Conservation (phyloP, 2,888 invertebrate genomes). For the Drosophila lutescens region DNA sequence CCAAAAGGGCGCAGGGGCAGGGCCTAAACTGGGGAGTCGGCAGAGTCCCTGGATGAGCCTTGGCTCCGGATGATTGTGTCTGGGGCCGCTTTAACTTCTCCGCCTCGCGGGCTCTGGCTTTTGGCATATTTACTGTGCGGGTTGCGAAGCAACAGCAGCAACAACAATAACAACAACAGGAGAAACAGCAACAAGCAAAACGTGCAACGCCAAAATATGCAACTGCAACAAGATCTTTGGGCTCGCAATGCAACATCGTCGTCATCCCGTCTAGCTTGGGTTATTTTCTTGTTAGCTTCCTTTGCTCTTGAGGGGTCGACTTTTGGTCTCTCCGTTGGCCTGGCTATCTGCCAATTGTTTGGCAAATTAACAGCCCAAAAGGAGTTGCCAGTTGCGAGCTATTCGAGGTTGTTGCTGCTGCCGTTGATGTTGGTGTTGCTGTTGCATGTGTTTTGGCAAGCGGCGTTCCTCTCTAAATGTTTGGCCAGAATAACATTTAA, state of each 20-base stretch:
- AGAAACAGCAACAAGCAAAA: conserved; percentile 72
- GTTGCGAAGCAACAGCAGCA: conserved; percentile 34
- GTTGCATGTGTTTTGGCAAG: conserved; percentile 14
- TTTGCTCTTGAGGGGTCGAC: conserved; percentile 46
- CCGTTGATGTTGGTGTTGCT: conserved; percentile 34
- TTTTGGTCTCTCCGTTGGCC: conserved; percentile 51
- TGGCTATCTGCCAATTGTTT: conserved; percentile 77
- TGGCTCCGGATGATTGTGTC: conserved; percentile 42
- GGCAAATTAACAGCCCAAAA: conserved; percentile 79
- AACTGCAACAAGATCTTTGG: conserved; percentile 69
- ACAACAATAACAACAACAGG: conserved; percentile 57
- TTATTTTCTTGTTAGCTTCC: conserved; percentile 66
- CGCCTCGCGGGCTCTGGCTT: conserved; percentile 42
- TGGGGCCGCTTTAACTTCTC: conserved; percentile 37
- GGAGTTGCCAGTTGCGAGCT: conserved; percentile 53
- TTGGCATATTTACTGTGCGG: conserved; percentile 75
- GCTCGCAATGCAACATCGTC: conserved; percentile 55
- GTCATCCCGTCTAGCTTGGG: conserved; percentile 75
- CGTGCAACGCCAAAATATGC: conserved; percentile 75
- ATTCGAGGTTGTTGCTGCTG: conserved; percentile 31
- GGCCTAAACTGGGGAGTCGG: background rate
- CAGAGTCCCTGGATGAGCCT: conserved; percentile 28
- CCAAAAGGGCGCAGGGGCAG: conserved; percentile 22
- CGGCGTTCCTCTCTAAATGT: conserved; percentile 42
- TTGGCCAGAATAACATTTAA: conserved; percentile 72